These are phyloP conservation scores for Helleia helle DNA, from an alignment of 2,888 invertebrate species.

Conservation along the genomic window DNA sequence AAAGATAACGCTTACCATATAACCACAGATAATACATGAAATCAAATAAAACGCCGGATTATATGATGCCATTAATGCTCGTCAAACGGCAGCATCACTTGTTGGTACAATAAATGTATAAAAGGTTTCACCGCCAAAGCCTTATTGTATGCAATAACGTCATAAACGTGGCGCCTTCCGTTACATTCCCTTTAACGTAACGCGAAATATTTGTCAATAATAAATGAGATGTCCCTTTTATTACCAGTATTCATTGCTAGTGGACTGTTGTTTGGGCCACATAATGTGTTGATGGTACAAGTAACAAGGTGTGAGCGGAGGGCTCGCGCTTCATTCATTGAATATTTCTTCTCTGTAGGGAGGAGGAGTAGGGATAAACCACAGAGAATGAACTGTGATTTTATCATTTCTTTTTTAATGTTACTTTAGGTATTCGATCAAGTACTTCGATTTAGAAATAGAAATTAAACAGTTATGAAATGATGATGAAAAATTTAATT, in stretches of 20 bases:
- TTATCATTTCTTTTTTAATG: no score
- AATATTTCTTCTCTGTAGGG: no score
- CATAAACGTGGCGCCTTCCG: conserved; percentile 66
- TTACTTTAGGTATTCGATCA: no score
- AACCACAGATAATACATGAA: not conserved
- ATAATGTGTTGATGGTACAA: conserved; percentile 37
- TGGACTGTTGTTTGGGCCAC: conserved; percentile 43
- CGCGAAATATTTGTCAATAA: conserved; percentile 72
- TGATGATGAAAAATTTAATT: no score
- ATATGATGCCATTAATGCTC: not conserved
- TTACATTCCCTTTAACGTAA: conserved; percentile 41
- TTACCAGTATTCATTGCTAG: conserved; percentile 49
- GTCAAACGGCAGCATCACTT: conserved; percentile 4
- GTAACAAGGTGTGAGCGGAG: conserved; percentile 11
- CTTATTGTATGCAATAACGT: conserved; percentile 38
- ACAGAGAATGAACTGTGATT: no score
- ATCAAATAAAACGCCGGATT: not conserved
- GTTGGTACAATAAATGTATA: conserved; percentile 5
- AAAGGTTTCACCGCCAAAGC: conserved; percentile 44
- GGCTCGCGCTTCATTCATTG: no score
- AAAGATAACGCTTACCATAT: not conserved
- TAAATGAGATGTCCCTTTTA: conserved; percentile 71
- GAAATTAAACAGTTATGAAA: no score
- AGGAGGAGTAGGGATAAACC: no score
- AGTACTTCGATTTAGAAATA: no score